Conservation (phyloP, 2,113 vertebrate genomes). For the Saccopteryx leptura region DNA sequence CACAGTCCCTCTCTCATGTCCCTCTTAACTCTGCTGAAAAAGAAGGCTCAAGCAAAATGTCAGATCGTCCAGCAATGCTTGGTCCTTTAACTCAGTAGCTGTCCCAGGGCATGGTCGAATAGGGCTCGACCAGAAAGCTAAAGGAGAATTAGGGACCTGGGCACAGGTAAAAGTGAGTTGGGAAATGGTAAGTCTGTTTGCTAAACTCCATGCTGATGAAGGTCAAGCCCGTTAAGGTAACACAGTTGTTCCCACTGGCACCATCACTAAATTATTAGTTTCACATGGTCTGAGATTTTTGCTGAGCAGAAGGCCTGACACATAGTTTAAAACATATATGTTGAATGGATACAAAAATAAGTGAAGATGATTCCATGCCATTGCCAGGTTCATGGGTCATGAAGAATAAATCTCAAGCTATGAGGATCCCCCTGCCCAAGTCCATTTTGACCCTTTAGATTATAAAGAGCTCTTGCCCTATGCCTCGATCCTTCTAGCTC, state of each 20-base stretch:
- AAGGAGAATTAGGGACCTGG: neutral
- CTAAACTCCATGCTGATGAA: neutral
- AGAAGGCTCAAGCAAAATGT: neutral
- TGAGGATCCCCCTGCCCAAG: neutral
- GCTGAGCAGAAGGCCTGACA: neutral
- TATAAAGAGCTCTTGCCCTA: neutral
- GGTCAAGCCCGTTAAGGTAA: neutral
- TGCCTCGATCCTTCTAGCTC: neutral
- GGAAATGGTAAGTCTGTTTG: neutral
- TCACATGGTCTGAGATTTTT: neutral
- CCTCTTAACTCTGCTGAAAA: neutral
- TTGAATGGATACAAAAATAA: neutral
- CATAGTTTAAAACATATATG: neutral
- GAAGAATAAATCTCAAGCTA: neutral
- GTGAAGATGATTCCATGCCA: neutral
- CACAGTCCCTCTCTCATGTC: neutral
- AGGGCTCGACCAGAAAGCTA: neutral
- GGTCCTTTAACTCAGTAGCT: neutral
- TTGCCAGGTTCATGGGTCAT: neutral
- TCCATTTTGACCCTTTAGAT: neutral
- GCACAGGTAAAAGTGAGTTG: neutral
- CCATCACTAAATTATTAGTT: neutral
- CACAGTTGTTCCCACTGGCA: rapidly evolving
- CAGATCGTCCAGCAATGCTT: neutral
- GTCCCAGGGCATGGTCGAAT: neutral